Evolutionary conservation across 2,113 vertebrate genomes (phyloP).

Genomic region (Upupa epops): DNA sequence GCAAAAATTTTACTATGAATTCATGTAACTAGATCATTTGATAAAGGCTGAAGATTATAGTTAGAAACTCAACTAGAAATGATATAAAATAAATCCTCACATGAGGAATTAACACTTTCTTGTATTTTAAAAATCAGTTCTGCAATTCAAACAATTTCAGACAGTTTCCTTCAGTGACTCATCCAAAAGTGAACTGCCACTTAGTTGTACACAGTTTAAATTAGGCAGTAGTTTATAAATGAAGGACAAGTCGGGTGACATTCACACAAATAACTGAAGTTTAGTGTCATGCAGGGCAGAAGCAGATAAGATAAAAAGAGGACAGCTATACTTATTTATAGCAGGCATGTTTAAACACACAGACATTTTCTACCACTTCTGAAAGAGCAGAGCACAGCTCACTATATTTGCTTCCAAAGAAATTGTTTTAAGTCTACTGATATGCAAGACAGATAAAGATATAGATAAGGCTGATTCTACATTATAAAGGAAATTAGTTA

Average conservation of each 20-base stretch:
- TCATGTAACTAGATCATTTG: background rate
- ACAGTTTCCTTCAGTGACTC: background rate
- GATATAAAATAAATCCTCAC: rapidly evolving
- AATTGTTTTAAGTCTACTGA: background rate
- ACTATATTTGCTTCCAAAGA: background rate
- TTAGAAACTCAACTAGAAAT: background rate
- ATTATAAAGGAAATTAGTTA: background rate
- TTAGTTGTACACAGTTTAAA: background rate
- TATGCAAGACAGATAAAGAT: background rate
- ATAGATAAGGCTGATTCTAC: background rate
- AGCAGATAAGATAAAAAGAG: background rate
- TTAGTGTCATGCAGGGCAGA: background rate
- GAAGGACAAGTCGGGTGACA: background rate
- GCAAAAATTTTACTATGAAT: background rate
- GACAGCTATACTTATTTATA: background rate
- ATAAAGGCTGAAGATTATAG: no score
- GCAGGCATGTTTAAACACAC: background rate
- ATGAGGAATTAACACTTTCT: background rate
- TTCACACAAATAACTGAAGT: background rate
- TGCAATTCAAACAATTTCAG: background rate
- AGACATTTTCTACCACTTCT: background rate
- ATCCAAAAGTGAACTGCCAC: background rate
- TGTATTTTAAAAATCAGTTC: background rate
- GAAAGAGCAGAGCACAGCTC: background rate
- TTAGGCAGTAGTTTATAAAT: background rate